phyloP scores from a whole-genome alignment of 2,888 invertebrate species.

The Tribolium freemani region DNA sequence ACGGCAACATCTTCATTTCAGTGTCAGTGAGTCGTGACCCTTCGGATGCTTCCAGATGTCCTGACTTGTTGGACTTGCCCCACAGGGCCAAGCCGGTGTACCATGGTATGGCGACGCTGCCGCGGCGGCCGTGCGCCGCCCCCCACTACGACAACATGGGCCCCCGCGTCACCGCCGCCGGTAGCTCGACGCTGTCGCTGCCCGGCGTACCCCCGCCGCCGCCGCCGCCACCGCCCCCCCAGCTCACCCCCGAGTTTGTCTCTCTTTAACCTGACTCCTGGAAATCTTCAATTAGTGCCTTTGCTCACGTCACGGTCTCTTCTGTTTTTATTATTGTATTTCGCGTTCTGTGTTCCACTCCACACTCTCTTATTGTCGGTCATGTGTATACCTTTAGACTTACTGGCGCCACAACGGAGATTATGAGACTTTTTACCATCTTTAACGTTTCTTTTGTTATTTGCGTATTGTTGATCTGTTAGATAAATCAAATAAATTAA shows the following conservation, averaged over 20 bases:
- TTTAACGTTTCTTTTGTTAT: conserved; percentile 49
- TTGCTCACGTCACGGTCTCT: conserved; percentile 63
- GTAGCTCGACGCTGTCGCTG: conserved; percentile 88
- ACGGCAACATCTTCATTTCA: conserved; percentile 88
- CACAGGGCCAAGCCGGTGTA: conserved; percentile 69
- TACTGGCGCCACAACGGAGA: conserved; percentile 37
- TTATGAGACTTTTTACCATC: conserved; percentile 46
- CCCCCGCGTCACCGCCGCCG: conserved; percentile 88
- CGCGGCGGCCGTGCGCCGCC: conserved; percentile 69
- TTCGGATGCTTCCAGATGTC: conserved; percentile 79
- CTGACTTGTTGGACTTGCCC: conserved; percentile 83
- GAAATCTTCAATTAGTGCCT: conserved; percentile 69
- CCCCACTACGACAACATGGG: conserved; percentile 93
- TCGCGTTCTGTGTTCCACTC: conserved; percentile 22
- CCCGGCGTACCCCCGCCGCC: conserved; percentile 75
- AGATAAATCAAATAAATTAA: conserved; percentile 62
- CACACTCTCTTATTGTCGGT: conserved; percentile 41
- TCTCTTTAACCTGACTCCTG: conserved; percentile 69
- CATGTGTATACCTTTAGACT: conserved; percentile 47
- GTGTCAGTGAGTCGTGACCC: conserved; percentile 84
- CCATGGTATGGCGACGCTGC: conserved; percentile 68
- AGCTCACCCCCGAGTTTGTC: conserved; percentile 72
- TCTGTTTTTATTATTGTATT: neutral
- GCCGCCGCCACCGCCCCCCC: conserved; percentile 72
- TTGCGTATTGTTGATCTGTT: conserved; percentile 64